Base-by-base conservation (phyloP, 2,888 invertebrate species). In the Pecten maximus region DNA sequence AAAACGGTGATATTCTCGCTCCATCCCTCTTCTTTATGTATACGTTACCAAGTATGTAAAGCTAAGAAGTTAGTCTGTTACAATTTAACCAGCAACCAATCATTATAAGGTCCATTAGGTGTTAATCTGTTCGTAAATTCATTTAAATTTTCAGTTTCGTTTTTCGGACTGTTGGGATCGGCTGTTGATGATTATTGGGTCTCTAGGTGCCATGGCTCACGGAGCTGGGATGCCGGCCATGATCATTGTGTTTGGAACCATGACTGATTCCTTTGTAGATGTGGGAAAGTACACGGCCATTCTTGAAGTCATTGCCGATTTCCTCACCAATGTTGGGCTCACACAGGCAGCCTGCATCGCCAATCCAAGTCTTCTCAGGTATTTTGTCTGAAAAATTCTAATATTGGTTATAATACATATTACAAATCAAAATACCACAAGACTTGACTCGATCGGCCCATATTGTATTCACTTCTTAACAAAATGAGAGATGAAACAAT, bases 201-300 rank as follows among this genome's bases (percentile, higher is more conserved):
- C 94, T 0, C 3, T 96, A 0, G 92, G 93, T 89, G 96, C 96
- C 0, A 40, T 92, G 12, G 92, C 92, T 19, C 95, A 96, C 48
- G 97, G 97, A 0, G 93, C 95, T 6, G 94, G 95, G 23, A 92
- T 96, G 44, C 97, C 97, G 0, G 44, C 92, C 15, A 95, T 97
- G 96, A 95, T 97, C 90, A 94, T 97, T n/a, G 95, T 97, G 44
- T 96, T 97, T 91, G 96, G 96, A 6, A 93, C 94, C 35, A 96
- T 96, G 96, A 96, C 96, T 15, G 95, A 96, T 90, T 89, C 94
- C 16, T 96, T 97, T 93, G 95, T 96, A 0, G 91, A 93, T 87
- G 91, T 93, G 10, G 95, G 94, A 44, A 90, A 89, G 10, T 91
- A 91, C 40, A 74, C 40, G 2, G 39, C 15, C 10, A 87, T 92